Base-by-base conservation (phyloP, 2,113 vertebrate genomes). In the Petaurus breviceps region DNA sequence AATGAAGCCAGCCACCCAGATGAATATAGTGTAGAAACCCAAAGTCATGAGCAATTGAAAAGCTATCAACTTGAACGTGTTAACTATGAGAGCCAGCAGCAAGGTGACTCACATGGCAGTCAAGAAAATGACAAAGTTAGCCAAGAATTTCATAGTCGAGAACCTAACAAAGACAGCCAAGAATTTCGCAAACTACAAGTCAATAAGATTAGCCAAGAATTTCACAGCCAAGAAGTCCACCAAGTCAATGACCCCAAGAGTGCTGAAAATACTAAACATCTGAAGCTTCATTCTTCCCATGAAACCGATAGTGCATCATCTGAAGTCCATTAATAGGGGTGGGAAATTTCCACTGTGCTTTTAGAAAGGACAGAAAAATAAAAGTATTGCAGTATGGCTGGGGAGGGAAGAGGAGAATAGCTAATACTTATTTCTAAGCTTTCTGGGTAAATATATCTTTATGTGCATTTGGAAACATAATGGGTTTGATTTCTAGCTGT, bases 271-370 rank as follows among this genome's bases (percentile, higher is more conserved):
- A 92, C 54, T 7, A 54, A 91, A 46, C 55, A 91, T 49, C 96
- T 96, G 51, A 95, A 97, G 92, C 90, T 96, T 25, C 96, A 8
- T 0, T 0, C 90, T 89, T 98, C 97, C 92, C 97, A 97, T 95
- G 96, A 98, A 84, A n/a, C 96, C 96, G 97, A 98, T 3, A 97
- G 96, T 37, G 4, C 53, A 28, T 98, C 97, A 90, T 97, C 94
- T 90, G 97, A 98, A 52, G 9, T 43, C 89, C 97, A 97, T 31
- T 98, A 96, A 97, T 93, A 57, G 26, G 26, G 91, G 28, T 43
- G 68, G 49, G 55, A 22, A 94, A 54, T 47, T 89, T 96, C 91
- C 98, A 97, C 84, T 95, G 91, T 94, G 94, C 95, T 94, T 94
- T 93, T 95, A 95, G 31, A 94, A 90, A 94, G 98, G 94, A 90